phyloP scores from a whole-genome alignment of 2,797 vertebrate species.

The Uromys caudimaculatus region DNA sequence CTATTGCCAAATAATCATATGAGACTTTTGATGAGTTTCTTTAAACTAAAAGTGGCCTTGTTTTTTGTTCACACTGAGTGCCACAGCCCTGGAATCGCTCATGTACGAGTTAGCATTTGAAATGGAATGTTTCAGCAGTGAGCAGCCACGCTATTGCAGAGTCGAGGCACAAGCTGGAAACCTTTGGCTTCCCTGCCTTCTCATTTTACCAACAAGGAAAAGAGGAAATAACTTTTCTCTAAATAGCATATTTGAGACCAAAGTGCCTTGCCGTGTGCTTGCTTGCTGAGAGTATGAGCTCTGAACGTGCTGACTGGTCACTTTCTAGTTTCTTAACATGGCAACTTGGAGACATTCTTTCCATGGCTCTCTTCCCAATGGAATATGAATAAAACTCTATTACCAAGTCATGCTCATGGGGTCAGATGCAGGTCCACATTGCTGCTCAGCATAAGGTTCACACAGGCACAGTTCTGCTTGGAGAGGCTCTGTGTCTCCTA shows the following conservation, averaged over 20 bases:
- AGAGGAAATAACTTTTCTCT: not conserved
- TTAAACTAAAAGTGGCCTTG: not conserved
- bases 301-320: not conserved
- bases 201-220: not conserved
- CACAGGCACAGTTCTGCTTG: not conserved
- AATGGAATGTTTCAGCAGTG: not conserved
- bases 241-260: not conserved
- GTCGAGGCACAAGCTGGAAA: not conserved
- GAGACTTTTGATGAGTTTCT: conserved; percentile 23
- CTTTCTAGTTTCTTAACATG: not conserved
- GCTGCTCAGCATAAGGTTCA: not conserved
- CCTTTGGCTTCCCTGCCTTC: not conserved
- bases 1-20: not conserved
- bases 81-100: not conserved
- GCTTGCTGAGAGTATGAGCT: not conserved
- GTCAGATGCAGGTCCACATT: not conserved
- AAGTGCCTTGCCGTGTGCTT: not conserved
- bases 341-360: not conserved
- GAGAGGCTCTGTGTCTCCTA: not conserved
- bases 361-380: not conserved
- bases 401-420: not conserved
- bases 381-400: not conserved
- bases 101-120: not conserved
- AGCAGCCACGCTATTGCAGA: not conserved
- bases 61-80: not conserved